These are phyloP conservation scores for Dusona sp. DNA, from an alignment of 2,888 invertebrate species.

Conservation along the genomic window DNA sequence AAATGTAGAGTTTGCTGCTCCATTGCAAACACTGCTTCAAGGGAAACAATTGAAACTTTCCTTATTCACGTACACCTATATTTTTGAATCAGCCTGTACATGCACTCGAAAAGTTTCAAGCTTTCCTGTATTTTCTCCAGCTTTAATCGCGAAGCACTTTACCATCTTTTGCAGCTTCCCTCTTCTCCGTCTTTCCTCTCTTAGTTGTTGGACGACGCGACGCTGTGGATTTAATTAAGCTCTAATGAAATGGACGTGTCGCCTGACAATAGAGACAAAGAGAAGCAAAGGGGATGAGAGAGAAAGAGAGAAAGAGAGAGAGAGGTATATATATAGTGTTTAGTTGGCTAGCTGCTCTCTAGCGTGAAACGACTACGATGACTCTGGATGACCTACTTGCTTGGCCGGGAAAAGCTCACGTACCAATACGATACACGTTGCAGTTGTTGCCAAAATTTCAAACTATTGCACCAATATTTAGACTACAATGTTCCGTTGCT, in stretches of 20 bases:
- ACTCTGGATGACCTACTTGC: conserved; percentile 61
- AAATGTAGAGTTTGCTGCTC: background rate
- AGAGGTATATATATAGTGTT: background rate
- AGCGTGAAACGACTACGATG: conserved; percentile 45
- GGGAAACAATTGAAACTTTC: background rate
- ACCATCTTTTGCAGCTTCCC: conserved; percentile 65
- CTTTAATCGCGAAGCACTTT: conserved; percentile 36
- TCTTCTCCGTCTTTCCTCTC: conserved; percentile 67
- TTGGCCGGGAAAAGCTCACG: conserved; percentile 34
- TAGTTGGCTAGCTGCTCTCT: conserved; percentile 33
- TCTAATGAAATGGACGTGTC: conserved; percentile 79
- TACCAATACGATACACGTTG: conserved; percentile 13
- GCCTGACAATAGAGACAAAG: conserved; percentile 63
- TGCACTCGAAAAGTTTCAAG: conserved; percentile 30
- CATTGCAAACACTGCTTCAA: background rate
- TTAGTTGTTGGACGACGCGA: conserved; percentile 67
- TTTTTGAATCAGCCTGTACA: background rate
- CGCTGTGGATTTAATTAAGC: conserved; percentile 79
- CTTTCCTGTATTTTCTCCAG: conserved; percentile 32
- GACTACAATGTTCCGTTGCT: background rate
- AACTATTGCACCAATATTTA: background rate
- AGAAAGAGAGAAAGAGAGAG: conserved; percentile 2
- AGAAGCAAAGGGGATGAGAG: background rate
- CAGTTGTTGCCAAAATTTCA: background rate
- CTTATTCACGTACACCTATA: background rate